Evolutionary conservation across 2,888 invertebrate genomes (phyloP), one percentile per base, ranked within the genome.

Genomic region (Agrotis exclamationis): DNA sequence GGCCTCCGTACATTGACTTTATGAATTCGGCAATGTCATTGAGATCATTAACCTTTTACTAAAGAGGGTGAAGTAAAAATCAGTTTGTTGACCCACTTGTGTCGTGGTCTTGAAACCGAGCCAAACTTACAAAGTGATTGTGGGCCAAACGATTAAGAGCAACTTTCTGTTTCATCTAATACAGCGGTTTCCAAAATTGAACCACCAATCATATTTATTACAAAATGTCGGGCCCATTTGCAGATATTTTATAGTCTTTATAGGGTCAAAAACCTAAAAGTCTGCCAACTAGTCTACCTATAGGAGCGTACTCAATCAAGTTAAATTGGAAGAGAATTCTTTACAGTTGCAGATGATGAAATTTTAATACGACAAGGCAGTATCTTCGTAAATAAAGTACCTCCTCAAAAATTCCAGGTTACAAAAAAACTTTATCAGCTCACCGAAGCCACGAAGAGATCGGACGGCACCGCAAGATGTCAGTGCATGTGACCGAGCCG

Each of bases 391-490:
- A 39, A 11, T 39, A 39, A 11, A n/a, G 14, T 48, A 24, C 28
- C 20, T 18, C 13, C 0, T 11, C 2, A 47, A 4, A 24, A 51
- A n/a, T 67, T 63, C 3, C 83, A 94, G 94, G 94, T 56, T 87
- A 88, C 67, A 88, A 89, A n/a, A 94, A 93, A 62, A 84, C 92
- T 0, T 84, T 94, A 6, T 88, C 93, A 18, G 93, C 95, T 1
- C 94, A 95, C 75, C 88, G 94, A 59, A 95, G 95, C 71, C 95
- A 95, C 85, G 95, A 95, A 72, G 95, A 95, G 81, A 94, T 95
- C 28, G 87, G 85, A 7, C 63, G 88, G 5, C 89, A 93, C 0
- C 89, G 92, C 39, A 91, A 90, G 62, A 44, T 75, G n/a, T 93
- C 92, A 0, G 89, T 92, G 44, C 87, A 87, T 33, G 65, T 86